Evolutionary conservation across 2,797 vertebrate species (phyloP), one percentile per base, ranked within the genome.

Genomic region (Cossypha caffra): DNA sequence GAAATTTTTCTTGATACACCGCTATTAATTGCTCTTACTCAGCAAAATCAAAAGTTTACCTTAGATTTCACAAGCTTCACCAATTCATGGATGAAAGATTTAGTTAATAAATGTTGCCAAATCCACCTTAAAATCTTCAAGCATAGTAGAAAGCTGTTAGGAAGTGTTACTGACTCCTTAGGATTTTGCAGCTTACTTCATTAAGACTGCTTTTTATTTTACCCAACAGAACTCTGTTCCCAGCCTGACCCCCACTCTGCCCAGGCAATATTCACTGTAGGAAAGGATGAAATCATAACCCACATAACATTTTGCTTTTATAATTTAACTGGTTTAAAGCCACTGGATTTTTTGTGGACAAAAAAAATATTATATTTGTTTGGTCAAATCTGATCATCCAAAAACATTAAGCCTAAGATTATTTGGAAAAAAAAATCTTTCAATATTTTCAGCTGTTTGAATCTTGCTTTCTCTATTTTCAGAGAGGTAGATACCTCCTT

Each of bases 1-100:
- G 84, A 97, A 91, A 95, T 95, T 97, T 82, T 96, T 63, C 86
- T 90, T 94, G 86, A 96, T 96, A 83, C n/a, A 87, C 66, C 16
- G 54, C 57, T 92, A 92, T 96, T 98, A 98, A 98, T 98, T 97
- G 95, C 89, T 96, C 96, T 95, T 97, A 97, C 69, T 97, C 86
- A 96, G 95, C 91, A 97, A 66, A 96, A 96, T 92, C 95, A 93
- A 96, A 98, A 96, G 76, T 97, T 97, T 97, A 96, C 96, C 90
- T 94, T 94, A 96, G 92, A 95, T 95, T 95, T 97, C 55, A 94
- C 45, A 84, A 84, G 48, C 5, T 88, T 93, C 83, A 72, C 63
- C 47, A 88, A 62, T 59, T 91, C 50, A 84, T 67, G 48, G 72
- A 33, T 80, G 72, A 96, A 94, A 79, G 47, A 47, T 74, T 86